Base-by-base conservation (phyloP, 2,888 invertebrate species). In the Nephrotoma flavescens region DNA sequence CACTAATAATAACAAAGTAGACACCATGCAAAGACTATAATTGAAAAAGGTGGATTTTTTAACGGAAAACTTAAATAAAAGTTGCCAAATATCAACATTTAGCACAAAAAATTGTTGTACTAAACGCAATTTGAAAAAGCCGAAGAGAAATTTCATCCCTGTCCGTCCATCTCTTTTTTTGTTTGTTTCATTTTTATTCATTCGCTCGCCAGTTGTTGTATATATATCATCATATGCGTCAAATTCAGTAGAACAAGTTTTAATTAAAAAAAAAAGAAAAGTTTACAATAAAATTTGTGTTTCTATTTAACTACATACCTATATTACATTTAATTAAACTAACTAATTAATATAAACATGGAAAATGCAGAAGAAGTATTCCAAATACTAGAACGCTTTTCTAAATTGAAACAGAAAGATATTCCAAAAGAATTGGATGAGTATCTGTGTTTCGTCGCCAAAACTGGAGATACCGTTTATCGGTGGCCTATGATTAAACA, bases 391-490 rank as follows among this genome's bases (percentile, higher is more conserved):
- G 96, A 97, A 91, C 96, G 96, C 90, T 97, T 96, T 90, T 94
- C 96, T 83, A 96, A 97, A 92, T 93, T 93, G 83, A 93, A 93
- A 89, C 94, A 95, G 12, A 95, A 95, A 91, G 96, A 96, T 89
- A 97, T 98, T 89, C 97, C 98, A 31, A 94, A 95, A 88, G 95
- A 97, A 90, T 93, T 98, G 87, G 97, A 98, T 90, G 97, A 97
- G 87, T 98, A 97, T 91, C 93, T 98, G 88, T 94, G 94, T 89
- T 96, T 96, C 92, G 97, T 98, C 89, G 98, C 98, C 5, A 96
- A 96, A 92, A 98, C 97, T 89, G 98, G 98, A 88, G 97, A 98
- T 92, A 97, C 97, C 52, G 95, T 98, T 88, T 98, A 97, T 91
- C 97, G 97, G 90, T 98, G 98, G 98, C 93, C 96, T 84, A 93